Base-by-base conservation (phyloP, 2,113 vertebrate species). In the Melospiza georgiana region DNA sequence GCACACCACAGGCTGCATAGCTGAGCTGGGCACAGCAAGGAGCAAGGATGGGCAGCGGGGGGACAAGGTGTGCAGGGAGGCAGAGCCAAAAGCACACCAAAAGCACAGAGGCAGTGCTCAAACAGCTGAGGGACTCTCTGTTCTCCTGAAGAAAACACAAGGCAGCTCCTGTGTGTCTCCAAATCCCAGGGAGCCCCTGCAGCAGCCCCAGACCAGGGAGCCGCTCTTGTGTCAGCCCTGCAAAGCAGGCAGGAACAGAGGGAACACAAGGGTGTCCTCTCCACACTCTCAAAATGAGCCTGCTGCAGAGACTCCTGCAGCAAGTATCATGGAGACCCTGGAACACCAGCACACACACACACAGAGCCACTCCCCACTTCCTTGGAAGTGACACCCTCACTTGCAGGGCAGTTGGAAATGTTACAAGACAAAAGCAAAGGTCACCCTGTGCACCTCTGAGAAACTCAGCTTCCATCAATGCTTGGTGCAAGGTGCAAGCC, bases 151-250 rank as follows among this genome's bases (percentile, higher is more conserved):
- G 87, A 51, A 93, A 84, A 61, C 52, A 49, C 9, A 16, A 48
- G 58, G 84, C 84, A 86, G 72, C 24, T 67, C 35, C 77, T 49
- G 89, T 13, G 4, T 16, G 35, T 73, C 92, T 89, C 94, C 93
- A 23, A 88, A 96, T 84, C 95, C 87, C 90, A 95, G 71, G 81
- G 75, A 96, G 93, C 75, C 80, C 94, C 94, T 96, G 93, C 89
- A 95, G 91, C 89, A 93, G 82, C 58, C 9, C 87, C 63, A 61
- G 96, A 88, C 92, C 75, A 58, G 90, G 95, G 87, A 85, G 48
- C 71, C 9, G 75, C 79, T 79, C 71, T 41, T 21, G 6, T 81
- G 57, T 43, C 95, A 85, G 93, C 1, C 1, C 90, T 89, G 90
- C 78, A 94, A 85, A 91, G 76, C 37, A 12, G 19, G 20, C 0